Evolutionary conservation across 2,113 vertebrate species (phyloP).

Genomic region (Gasterosteus aculeatus): DNA sequence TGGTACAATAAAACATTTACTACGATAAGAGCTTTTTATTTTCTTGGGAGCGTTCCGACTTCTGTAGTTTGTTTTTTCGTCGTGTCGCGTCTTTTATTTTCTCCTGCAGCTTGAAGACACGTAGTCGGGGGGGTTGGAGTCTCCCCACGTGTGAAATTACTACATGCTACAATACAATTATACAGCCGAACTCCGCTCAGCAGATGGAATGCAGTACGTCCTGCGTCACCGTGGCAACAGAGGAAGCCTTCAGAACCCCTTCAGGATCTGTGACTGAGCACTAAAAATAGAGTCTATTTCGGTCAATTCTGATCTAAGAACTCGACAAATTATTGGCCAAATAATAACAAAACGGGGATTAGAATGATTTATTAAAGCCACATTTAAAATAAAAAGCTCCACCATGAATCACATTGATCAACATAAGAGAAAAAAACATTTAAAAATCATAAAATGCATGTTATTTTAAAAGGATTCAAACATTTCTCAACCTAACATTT

Average conservation of each 20-base stretch:
- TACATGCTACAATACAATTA: neutral
- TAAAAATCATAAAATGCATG: neutral
- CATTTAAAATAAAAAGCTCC: neutral
- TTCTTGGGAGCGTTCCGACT: too few species aligned
- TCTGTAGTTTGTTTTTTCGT: too few species aligned
- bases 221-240: neutral
- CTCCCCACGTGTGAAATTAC: conserved; percentile 1
- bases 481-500: too few species aligned
- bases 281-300: neutral
- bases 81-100: neutral
- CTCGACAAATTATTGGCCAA: neutral
- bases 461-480: neutral
- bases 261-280: conserved; percentile 2
- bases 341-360: neutral
- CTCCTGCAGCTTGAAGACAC: neutral
- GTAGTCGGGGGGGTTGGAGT: neutral
- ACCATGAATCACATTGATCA: neutral
- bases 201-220: neutral
- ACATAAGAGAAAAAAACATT: neutral
- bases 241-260: too few species aligned
- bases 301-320: neutral
- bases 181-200: neutral
- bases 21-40: neutral
- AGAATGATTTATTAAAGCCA: neutral
- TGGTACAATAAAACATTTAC: neutral